Evolutionary conservation across 2,888 invertebrate genomes (phyloP).

Genomic region (Leptopilina syphax): DNA sequence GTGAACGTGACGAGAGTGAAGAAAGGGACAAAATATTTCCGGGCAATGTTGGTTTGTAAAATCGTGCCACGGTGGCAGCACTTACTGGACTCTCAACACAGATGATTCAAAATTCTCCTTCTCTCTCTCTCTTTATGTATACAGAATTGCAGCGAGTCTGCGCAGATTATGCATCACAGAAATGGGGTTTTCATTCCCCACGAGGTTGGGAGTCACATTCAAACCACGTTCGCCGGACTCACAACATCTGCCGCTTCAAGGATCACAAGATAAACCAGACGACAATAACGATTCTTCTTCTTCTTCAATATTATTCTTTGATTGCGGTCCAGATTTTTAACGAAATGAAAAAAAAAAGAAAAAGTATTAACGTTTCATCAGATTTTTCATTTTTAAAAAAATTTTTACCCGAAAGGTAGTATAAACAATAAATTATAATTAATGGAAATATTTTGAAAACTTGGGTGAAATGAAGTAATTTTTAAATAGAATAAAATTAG

Average conservation of each 20-base stretch:
- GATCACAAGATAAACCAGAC: background rate
- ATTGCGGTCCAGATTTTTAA: background rate
- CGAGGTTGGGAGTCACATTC: conserved; percentile 1
- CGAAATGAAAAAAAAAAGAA: background rate
- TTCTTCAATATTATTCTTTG: too few relatives aligned
- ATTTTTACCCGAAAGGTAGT: too few relatives aligned
- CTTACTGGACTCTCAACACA: conserved; percentile 53
- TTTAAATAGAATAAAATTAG: too few relatives aligned
- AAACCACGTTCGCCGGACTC: background rate
- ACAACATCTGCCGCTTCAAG: background rate
- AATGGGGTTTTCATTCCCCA: conserved; percentile 12
- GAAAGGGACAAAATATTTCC: conserved; percentile 60
- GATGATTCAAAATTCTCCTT: conserved; percentile 1
- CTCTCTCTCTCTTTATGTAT: too few relatives aligned
- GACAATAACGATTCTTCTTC: too few relatives aligned
- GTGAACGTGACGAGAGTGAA: conserved; percentile 7
- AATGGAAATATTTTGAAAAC: too few relatives aligned
- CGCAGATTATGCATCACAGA: conserved; percentile 57
- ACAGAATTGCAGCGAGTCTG: conserved; percentile 42
- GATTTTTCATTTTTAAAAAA: too few relatives aligned
- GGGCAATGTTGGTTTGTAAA: conserved; percentile 50
- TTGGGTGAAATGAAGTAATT: too few relatives aligned
- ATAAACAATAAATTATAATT: too few relatives aligned
- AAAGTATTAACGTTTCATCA: background rate
- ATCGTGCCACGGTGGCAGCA: conserved; percentile 66